Evolutionary conservation across 2,113 vertebrate genomes (phyloP), one percentile per base, ranked within the genome.

Genomic region (Prinia subflava): DNA sequence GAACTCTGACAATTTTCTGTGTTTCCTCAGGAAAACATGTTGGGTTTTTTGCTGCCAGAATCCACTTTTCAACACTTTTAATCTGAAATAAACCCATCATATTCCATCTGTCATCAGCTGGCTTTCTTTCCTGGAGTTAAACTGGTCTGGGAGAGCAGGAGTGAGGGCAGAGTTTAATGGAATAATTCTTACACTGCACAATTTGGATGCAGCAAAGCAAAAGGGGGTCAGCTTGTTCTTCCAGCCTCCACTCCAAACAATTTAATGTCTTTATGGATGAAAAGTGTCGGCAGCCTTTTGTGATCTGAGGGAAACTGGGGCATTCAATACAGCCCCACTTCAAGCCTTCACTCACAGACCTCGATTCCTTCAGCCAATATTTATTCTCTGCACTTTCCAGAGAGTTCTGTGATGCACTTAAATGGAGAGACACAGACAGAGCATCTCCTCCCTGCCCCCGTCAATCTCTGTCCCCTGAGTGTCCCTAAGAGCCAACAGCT

Each of bases 191-290:
- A 53, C 23, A 15, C 33, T 5, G 37, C 9, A 15, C 46, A 47
- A 55, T 89, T 92, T 59, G 41, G 55, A 19, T 7, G 89, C 92
- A 80, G 83, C 24, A 65, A 90, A 80, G 88, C 60, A 81, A 88
- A 95, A 95, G 63, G 91, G 82, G 88, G 80, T 83, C 80, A 75
- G 78, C 70, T 35, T 93, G 90, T 93, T 87, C 90, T 70, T 81
- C 83, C 83, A 91, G 78, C 42, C 53, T 90, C 88, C 59, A 31
- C 87, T 90, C 81, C 91, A 92, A 92, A 93, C 85, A 70, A 89
- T 60, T 67, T 52, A 69, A 71, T 33, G 3, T 42, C 77, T 89
- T 85, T n/a, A 64, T 10, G 83, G 74, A 39, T 27, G 39, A 63
- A 33, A 71, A 84, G 77, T 4, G 49, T 22, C 80, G 20, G 80